A percentile compares a stretch with the other conserved stretches of the same genome.
Evolutionary conservation across 2,113 vertebrate genomes (phyloP).

Genomic region (Nematolebias whitei): DNA sequence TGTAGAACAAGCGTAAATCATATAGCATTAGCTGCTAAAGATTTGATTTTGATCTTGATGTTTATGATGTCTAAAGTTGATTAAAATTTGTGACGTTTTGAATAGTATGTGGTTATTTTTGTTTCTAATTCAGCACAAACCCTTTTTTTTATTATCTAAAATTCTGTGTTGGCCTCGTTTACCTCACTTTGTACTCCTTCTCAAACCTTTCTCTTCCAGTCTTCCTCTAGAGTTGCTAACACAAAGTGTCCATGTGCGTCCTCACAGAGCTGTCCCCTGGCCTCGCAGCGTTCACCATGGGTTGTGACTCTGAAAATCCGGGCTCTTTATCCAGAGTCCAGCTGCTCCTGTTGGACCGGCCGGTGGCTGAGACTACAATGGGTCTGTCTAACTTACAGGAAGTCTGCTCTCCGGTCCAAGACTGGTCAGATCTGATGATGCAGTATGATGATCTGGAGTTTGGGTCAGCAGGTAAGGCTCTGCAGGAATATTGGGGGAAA

Average conservation of each 20-base stretch:
- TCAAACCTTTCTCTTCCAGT: neutral
- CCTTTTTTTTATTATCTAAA: no score
- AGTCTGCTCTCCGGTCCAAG: neutral
- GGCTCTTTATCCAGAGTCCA: slow-evolving; percentile 73
- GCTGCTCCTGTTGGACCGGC: slow-evolving; percentile 71
- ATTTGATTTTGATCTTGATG: no score
- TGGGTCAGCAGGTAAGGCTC: neutral
- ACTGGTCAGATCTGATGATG: slow-evolving; percentile 21
- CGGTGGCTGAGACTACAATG: slow-evolving; percentile 11
- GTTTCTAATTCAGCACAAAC: no score
- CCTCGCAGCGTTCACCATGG: slow-evolving; percentile 68
- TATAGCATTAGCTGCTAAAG: no score
- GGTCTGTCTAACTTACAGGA: slow-evolving; percentile 36
- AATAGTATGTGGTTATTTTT: no score
- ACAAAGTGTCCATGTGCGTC: neutral
- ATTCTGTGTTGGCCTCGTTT: no score
- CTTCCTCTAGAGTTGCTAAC: neutral
- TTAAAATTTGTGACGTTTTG: no score
- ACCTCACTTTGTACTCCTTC: no score
- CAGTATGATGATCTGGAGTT: neutral
- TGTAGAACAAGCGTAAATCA: no score
- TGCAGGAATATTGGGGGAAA: neutral
- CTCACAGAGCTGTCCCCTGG: slow-evolving; percentile 70
- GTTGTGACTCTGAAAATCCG: slow-evolving; percentile 62
- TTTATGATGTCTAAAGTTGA: no score